These are phyloP conservation scores for Macaria liturata DNA, from an alignment of 2,888 invertebrate genomes.

Conservation along the genomic window DNA sequence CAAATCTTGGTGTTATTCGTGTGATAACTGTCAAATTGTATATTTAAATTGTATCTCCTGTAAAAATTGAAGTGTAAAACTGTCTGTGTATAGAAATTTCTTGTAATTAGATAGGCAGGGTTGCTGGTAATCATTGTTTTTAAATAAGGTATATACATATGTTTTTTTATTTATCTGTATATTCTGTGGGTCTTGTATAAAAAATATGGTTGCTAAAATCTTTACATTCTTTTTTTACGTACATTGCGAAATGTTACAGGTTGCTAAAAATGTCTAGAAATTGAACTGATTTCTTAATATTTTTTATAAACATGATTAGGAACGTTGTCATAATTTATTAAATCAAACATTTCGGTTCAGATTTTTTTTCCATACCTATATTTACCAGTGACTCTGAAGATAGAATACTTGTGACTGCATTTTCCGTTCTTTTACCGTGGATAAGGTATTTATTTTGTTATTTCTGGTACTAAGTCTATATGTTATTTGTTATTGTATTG, in stretches of 20 bases:
- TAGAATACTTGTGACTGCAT: conserved; percentile 54
- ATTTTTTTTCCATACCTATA: too few species aligned
- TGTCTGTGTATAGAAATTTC: conserved; percentile 52
- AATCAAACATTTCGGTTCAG: too few species aligned
- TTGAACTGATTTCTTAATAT: too few species aligned
- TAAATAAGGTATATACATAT: too few species aligned
- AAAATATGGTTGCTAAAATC: too few species aligned
- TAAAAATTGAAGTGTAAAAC: conserved; percentile 31
- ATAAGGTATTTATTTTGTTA: conserved; percentile 82
- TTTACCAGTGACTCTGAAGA: conserved; percentile 38
- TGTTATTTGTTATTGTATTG: conserved; percentile 77
- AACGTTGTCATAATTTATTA: too few species aligned
- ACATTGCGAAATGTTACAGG: too few species aligned
- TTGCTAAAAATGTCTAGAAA: too few species aligned
- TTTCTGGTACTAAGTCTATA: conserved; percentile 77
- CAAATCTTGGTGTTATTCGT: conserved; percentile 18
- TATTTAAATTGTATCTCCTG: conserved; percentile 50
- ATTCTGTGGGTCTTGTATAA: too few species aligned
- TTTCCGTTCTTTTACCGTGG: conserved; percentile 65
- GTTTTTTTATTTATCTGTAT: too few species aligned
- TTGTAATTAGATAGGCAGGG: conserved; percentile 24
- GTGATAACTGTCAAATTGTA: conserved; percentile 43
- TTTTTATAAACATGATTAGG: too few species aligned
- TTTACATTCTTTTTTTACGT: too few species aligned
- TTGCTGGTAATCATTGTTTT: neutral